Evolutionary conservation across 2,797 vertebrate genomes (phyloP), one percentile per base, ranked within the genome.

Genomic region (Huso huso): DNA sequence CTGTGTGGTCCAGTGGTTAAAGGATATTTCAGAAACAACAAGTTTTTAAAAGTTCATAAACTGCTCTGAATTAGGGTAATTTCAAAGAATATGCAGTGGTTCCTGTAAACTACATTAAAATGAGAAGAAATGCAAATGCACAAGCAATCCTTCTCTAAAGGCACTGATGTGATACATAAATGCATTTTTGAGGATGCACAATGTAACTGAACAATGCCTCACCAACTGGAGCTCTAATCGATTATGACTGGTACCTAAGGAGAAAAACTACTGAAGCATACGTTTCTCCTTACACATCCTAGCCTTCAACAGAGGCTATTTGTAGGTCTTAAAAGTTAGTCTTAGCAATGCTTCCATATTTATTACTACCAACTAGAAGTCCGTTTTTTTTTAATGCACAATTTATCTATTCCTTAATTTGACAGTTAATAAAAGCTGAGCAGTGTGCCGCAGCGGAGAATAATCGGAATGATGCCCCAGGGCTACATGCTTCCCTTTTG

Each of bases 401-500:
- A 74, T 82, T 79, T 74, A 75, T 73, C 78, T 69, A 68, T 73
- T 69, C 72, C 68, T 80, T 82, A 76, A 79, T 79, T 83, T 80
- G 74, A 71, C 81, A 61, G 55, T 82, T 83, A 78, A 83, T 76
- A 76, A 72, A 83, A 83, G 48, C 66, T 76, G 77, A 86, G 74
- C 62, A 78, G 75, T 62, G 61, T 77, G 79, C 67, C 69, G 78
- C 53, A 73, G 75, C 75, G 80, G 64, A 77, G 67, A 81, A 77
- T 75, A 55, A 69, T 80, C 71, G 51, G 69, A 81, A 83, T n/a
- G 64, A 79, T 67, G 79, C 77, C 75, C 82, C 70, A 72, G 74
- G 76, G 82, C 81, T 74, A 78, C 69, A 73, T 63, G 68, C 70
- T 69, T 78, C 83, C 77, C 78, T 79, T 61, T 80, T 77, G 55